Conservation (phyloP, 2,113 vertebrate species). For the Phoxinus phoxinus region DNA sequence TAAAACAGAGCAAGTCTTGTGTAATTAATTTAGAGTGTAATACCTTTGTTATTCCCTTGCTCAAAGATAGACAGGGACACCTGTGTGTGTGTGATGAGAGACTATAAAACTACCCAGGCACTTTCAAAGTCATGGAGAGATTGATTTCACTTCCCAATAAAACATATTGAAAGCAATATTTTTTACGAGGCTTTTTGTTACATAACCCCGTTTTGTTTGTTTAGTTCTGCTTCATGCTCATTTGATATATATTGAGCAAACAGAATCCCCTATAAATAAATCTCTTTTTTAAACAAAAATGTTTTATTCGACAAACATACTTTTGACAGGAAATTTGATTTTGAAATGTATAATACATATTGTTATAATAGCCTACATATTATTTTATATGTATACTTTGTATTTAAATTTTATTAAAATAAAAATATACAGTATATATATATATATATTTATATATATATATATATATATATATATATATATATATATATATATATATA, state of each 20-base stretch:
- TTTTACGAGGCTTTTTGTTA: constrained; percentile 10
- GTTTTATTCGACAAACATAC: background rate
- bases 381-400: too few relatives aligned
- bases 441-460: too few relatives aligned
- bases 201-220: constrained; percentile 8
- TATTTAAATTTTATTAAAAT: too few relatives aligned
- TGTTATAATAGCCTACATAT: too few relatives aligned
- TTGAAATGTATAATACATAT: background rate
- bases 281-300: background rate
- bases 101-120: constrained; percentile 23
- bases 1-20: constrained; percentile 45
- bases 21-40: constrained; percentile 66
- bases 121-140: constrained; percentile 4
- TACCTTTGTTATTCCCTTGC: constrained; percentile 59
- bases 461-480: too few relatives aligned
- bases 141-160: constrained; percentile 7
- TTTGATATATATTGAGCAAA: constrained; percentile 10
- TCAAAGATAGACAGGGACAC: constrained; percentile 66
- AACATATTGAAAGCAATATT: constrained; percentile 2
- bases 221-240: background rate
- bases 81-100: constrained; percentile 49
- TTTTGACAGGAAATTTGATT: constrained; percentile 1
- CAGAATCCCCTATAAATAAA: background rate
- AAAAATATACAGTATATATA: too few relatives aligned
- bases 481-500: too few relatives aligned